Conservation (phyloP, 2,888 invertebrate species). For the Catocala nupta region DNA sequence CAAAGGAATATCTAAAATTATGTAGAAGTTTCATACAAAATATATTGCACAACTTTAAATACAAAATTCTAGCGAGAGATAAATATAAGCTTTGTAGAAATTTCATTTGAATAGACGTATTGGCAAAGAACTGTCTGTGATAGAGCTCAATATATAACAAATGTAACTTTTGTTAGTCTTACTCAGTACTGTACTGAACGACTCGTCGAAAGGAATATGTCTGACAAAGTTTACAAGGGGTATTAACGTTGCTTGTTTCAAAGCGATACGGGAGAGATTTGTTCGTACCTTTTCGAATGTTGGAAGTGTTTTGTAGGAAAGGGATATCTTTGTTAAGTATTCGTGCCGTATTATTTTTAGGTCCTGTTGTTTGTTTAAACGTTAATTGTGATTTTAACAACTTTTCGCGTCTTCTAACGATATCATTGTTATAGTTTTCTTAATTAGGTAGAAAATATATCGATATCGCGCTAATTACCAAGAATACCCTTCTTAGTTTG, state of each 20-base stretch:
- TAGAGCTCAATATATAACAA: constrained; percentile 20
- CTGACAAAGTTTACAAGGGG: constrained; percentile 35
- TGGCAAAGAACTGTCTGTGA: constrained; percentile 20
- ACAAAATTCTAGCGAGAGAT: no score
- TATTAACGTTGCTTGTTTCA: constrained; percentile 42
- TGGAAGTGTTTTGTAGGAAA: constrained; percentile 15
- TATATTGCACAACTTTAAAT: no score
- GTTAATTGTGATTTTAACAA: no score
- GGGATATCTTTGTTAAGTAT: constrained; percentile 15
- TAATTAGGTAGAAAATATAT: no score
- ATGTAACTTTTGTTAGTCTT: constrained; percentile 19
- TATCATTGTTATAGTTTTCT: no score
- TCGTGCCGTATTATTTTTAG: no score
- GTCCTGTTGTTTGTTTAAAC: no score
- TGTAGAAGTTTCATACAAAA: no score
- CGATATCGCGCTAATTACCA: no score
- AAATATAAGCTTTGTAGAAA: constrained; percentile 17
- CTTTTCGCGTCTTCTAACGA: no score
- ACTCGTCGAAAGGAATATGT: constrained; percentile 12
- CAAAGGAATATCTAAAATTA: no score
- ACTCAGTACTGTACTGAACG: constrained; percentile 12
- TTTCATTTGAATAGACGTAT: constrained; percentile 21
- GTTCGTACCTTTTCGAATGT: constrained; percentile 21
- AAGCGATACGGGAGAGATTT: constrained; percentile 35
- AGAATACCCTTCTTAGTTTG: no score